Evolutionary conservation across 2,113 vertebrate genomes (phyloP).

Genomic region (Dromas ardeola): DNA sequence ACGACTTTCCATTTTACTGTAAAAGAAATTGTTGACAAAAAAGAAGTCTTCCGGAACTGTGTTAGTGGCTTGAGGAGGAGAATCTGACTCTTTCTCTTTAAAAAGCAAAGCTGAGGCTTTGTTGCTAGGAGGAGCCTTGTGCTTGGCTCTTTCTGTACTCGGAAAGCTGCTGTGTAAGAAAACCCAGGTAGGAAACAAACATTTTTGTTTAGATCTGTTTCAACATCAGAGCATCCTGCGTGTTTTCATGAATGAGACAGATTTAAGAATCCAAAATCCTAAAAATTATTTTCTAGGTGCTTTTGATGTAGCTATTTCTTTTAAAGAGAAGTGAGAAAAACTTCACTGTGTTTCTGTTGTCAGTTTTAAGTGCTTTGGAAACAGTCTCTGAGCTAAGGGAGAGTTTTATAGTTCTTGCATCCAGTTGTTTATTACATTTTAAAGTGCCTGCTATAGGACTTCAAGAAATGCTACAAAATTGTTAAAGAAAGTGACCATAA

Average conservation of each 20-base stretch:
- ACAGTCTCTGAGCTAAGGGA: neutral
- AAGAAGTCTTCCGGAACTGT: neutral
- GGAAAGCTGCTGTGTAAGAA: neutral
- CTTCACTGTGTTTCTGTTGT: neutral
- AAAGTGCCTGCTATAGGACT: neutral
- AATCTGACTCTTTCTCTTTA: constrained; percentile 63
- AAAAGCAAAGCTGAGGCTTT: neutral
- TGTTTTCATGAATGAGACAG: neutral
- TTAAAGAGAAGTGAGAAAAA: neutral
- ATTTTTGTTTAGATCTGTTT: neutral
- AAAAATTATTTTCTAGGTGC: neutral
- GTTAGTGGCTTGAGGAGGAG: neutral
- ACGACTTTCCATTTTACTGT: neutral
- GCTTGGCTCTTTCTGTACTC: neutral
- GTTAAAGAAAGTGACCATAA: neutral
- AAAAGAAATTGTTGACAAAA: neutral
- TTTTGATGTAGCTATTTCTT: neutral
- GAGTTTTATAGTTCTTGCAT: neutral
- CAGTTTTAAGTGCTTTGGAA: neutral
- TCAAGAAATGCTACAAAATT: neutral
- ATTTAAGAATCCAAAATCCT: neutral
- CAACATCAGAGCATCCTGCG: neutral
- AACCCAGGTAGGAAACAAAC: neutral
- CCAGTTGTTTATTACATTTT: neutral
- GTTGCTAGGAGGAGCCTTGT: constrained; percentile 52